Evolutionary conservation across 2,113 vertebrate species (phyloP).

Genomic region (Brienomyrus brachyistius): DNA sequence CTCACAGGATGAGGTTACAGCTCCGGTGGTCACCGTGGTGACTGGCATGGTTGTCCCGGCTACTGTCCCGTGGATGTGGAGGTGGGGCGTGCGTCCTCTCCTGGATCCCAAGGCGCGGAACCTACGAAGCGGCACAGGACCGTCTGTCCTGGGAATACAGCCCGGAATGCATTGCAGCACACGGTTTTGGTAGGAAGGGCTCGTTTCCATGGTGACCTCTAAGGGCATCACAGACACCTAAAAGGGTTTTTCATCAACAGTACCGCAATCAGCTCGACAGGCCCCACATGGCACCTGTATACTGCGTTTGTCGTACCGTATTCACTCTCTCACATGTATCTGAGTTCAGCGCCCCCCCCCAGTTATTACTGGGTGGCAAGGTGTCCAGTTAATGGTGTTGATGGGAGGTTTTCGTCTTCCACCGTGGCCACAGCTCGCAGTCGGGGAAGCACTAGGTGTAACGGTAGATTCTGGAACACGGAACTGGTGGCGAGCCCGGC

Average conservation of each 20-base stretch:
- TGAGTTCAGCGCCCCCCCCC: background rate
- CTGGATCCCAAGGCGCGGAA: background rate
- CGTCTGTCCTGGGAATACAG: background rate
- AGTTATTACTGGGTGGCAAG: background rate
- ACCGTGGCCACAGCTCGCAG: background rate
- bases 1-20: background rate
- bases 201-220: constrained; percentile 14
- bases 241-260: background rate
- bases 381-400: background rate
- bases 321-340: background rate
- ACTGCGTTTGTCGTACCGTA: background rate
- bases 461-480: background rate
- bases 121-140: background rate
- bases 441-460: background rate
- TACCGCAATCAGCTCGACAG: background rate
- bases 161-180: background rate
- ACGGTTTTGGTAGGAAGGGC: background rate
- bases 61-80: background rate
- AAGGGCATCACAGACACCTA: background rate
- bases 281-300: background rate
- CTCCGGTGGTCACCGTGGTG: background rate
- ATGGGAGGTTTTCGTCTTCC: background rate
- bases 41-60: background rate
- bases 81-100: background rate
- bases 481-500: background rate